These are phyloP conservation scores for Egretta garzetta DNA, from an alignment of 2,113 vertebrate species.

Conservation along the genomic window DNA sequence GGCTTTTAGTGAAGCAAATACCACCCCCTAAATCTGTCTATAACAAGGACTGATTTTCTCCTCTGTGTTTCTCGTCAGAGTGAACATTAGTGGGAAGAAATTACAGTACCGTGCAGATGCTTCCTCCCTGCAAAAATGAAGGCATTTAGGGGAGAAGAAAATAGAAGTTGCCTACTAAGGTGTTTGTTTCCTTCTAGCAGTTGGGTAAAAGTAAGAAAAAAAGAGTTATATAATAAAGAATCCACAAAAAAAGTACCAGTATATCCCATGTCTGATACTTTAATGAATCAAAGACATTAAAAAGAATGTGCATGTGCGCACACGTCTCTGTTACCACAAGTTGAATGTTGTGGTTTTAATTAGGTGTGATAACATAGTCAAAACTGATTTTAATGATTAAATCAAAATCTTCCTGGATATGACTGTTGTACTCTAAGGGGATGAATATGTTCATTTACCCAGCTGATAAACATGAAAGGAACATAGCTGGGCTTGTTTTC, in stretches of 20 bases:
- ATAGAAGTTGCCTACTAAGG: conserved; percentile 43
- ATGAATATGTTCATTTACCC: not conserved
- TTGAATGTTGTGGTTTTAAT: not conserved
- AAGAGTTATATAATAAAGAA: not conserved
- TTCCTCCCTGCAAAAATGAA: conserved; percentile 44
- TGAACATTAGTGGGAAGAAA: conserved; percentile 44
- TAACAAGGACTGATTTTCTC: conserved; percentile 3
- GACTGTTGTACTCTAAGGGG: not conserved
- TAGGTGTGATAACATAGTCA: not conserved
- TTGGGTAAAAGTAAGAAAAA: not conserved
- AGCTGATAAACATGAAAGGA: not conserved
- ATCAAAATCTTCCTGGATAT: not conserved
- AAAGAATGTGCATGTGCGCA: not conserved
- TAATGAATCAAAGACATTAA: not conserved
- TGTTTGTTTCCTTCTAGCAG: conserved; percentile 31
- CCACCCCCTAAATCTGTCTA: not conserved
- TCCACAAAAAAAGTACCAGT: not conserved
- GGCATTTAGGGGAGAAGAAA: conserved; percentile 17
- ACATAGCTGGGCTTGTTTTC: not conserved
- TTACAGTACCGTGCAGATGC: conserved; percentile 39
- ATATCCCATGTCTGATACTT: not conserved
- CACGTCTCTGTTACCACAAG: not conserved
- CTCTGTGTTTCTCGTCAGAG: not conserved
- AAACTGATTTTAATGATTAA: not conserved
- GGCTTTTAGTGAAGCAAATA: not conserved